Conservation (phyloP, 2,797 vertebrate species). For the Carapus acus region DNA sequence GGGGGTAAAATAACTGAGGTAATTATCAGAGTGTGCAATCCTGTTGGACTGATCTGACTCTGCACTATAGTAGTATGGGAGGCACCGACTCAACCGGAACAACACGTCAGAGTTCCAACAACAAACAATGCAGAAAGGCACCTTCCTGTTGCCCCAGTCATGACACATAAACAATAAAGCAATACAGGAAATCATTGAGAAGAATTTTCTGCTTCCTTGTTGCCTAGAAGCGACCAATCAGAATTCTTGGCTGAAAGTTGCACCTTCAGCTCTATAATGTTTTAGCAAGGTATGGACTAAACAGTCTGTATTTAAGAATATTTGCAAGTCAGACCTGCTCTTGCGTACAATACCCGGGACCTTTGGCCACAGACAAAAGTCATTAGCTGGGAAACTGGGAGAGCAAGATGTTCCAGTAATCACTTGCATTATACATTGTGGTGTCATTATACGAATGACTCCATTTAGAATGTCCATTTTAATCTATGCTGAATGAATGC, state of each 20-base stretch:
- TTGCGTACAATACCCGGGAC: too few relatives aligned
- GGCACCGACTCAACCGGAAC: too few relatives aligned
- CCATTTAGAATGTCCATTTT: too few relatives aligned
- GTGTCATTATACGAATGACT: too few relatives aligned
- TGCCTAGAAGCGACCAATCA: slow-evolving; percentile 19
- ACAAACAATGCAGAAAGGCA: neutral
- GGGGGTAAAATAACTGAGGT: slow-evolving; percentile 8
- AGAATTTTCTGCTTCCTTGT: slow-evolving; percentile 1
- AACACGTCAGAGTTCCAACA: too few relatives aligned
- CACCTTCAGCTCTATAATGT: slow-evolving; percentile 34
- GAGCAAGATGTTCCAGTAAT: too few relatives aligned
- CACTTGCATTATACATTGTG: too few relatives aligned
- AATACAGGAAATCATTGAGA: slow-evolving; percentile 24
- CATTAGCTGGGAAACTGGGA: too few relatives aligned
- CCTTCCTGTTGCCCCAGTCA: slow-evolving; percentile 32
- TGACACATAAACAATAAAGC: slow-evolving; percentile 14
- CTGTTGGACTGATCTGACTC: slow-evolving; percentile 7
- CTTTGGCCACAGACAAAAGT: too few relatives aligned
- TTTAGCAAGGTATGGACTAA: slow-evolving; percentile 29
- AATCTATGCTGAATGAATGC: too few relatives aligned
- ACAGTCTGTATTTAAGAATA: too few relatives aligned
- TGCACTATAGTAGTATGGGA: neutral
- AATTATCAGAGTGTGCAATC: slow-evolving; percentile 29
- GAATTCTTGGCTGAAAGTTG: slow-evolving; percentile 12
- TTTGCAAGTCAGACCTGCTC: too few relatives aligned